These are phyloP conservation scores for Odontesthes bonariensis DNA, from an alignment of 2,113 vertebrate genomes.

Conservation along the genomic window DNA sequence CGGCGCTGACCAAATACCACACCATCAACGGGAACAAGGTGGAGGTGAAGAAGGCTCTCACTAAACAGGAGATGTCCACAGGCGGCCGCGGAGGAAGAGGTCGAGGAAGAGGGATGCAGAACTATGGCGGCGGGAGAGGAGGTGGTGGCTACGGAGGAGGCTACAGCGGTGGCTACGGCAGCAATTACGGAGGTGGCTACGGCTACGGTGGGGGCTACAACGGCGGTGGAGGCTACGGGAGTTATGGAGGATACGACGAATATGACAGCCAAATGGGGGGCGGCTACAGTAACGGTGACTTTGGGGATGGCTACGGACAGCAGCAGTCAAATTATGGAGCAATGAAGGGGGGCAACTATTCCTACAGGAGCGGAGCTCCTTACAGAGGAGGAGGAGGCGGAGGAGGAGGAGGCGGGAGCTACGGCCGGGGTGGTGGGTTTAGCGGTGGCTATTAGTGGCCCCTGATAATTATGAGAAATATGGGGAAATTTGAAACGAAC, in stretches of 20 bases:
- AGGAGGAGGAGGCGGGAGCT: slow-evolving; percentile 68
- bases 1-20: slow-evolving; percentile 92
- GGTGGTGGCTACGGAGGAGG: slow-evolving; percentile 80
- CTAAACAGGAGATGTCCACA: slow-evolving; percentile 88
- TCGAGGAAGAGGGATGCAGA: slow-evolving; percentile 87
- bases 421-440: slow-evolving; percentile 75
- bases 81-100: slow-evolving; percentile 82
- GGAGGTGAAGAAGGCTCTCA: slow-evolving; percentile 94
- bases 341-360: slow-evolving; percentile 90
- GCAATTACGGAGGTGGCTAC: slow-evolving; percentile 85
- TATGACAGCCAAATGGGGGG: slow-evolving; percentile 81
- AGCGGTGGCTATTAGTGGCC: slow-evolving; percentile 70
- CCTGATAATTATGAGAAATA: slow-evolving; percentile 12
- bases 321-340: slow-evolving; percentile 93
- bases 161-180: slow-evolving; percentile 81
- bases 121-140: slow-evolving; percentile 86
- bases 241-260: slow-evolving; percentile 89
- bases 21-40: slow-evolving; percentile 92
- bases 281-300: slow-evolving; percentile 88
- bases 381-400: slow-evolving; percentile 84
- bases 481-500: slow-evolving; percentile 62
- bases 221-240: slow-evolving; percentile 83
- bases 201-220: slow-evolving; percentile 84
- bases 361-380: slow-evolving; percentile 88
- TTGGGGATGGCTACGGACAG: slow-evolving; percentile 90